Conservation (phyloP, 2,113 vertebrate genomes). For the Arothron firmamentum region DNA sequence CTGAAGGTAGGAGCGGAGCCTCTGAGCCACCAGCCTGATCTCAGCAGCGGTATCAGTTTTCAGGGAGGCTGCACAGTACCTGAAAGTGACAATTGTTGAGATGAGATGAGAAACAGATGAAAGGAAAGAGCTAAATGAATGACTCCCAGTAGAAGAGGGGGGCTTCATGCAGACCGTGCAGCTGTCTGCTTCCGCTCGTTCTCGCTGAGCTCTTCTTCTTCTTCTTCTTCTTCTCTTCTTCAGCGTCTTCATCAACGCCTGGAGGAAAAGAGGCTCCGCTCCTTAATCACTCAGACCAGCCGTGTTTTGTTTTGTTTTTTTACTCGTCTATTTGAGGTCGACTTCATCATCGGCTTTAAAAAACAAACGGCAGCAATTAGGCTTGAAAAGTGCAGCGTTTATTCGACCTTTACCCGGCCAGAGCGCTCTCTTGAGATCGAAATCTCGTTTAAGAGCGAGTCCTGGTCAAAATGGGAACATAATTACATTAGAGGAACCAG, state of each 20-base stretch:
- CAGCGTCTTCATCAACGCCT: constrained; percentile 35
- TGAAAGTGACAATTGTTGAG: constrained; percentile 62
- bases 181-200: constrained; percentile 43
- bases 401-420: constrained; percentile 40
- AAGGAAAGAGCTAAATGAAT: constrained; percentile 54
- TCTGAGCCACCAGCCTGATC: constrained; percentile 56
- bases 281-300: background rate
- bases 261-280: constrained; percentile 23
- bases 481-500: constrained; percentile 25
- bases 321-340: too few relatives aligned
- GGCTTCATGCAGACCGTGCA: constrained; percentile 49
- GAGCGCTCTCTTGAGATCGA: constrained; percentile 17
- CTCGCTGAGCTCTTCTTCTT: constrained; percentile 14
- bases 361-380: too few relatives aligned
- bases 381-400: background rate
- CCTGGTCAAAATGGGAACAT: constrained; percentile 14
- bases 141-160: constrained; percentile 41
- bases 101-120: constrained; percentile 61
- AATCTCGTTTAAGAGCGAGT: constrained; percentile 30
- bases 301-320: too few relatives aligned
- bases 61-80: constrained; percentile 59
- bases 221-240: constrained; percentile 45
- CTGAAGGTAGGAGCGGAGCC: constrained; percentile 54
- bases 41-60: constrained; percentile 61
- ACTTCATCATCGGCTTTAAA: too few relatives aligned